phyloP scores from a whole-genome alignment of 2,113 vertebrate species.

The Cettia cetti region DNA sequence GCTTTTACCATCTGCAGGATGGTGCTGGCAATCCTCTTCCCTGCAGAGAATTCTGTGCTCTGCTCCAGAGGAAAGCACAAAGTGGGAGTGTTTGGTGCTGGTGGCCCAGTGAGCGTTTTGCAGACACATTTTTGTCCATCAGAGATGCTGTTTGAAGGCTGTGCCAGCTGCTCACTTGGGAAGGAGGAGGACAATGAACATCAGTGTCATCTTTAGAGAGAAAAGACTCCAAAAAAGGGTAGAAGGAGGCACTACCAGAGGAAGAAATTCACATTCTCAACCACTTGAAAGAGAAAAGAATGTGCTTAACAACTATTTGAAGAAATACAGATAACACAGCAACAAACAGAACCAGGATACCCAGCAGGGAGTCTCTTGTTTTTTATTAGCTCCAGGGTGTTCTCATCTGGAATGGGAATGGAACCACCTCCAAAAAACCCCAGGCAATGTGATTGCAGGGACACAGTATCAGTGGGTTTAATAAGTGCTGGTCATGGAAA shows the following conservation, averaged over 20 bases:
- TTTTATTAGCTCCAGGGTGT: background rate
- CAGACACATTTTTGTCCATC: background rate
- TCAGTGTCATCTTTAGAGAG: background rate
- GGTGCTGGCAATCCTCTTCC: background rate
- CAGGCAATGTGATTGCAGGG: background rate
- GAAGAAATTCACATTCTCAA: background rate
- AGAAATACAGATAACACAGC: background rate
- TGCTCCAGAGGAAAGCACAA: background rate
- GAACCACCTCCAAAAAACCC: background rate
- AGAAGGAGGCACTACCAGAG: background rate
- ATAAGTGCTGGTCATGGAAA: background rate
- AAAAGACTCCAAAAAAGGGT: background rate
- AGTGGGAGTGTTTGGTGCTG: background rate
- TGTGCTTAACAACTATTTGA: background rate
- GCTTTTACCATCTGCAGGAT: background rate
- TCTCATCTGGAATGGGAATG: background rate
- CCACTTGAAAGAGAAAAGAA: background rate
- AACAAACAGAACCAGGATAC: background rate
- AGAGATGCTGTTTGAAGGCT: background rate
- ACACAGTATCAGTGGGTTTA: background rate
- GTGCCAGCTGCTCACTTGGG: background rate
- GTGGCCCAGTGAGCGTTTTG: background rate
- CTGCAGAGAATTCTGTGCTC: background rate
- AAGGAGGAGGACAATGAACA: background rate
- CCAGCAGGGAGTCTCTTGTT: background rate